phyloP scores from a whole-genome alignment of 2,113 vertebrate genomes.

The Neopipo cinnamomea region DNA sequence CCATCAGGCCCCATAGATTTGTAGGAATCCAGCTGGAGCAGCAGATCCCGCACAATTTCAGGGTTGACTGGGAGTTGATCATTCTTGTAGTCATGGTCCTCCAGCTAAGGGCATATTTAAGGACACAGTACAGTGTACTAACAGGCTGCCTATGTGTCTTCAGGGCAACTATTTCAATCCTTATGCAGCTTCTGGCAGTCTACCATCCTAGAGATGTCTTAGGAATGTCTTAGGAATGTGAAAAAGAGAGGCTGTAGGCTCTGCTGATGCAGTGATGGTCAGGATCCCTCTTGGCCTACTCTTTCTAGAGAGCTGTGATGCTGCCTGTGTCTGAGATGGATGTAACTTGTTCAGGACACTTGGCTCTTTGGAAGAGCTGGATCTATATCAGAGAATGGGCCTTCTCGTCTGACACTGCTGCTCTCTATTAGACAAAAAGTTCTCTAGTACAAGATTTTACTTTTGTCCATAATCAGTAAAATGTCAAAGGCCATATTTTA shows the following conservation, averaged over 20 bases:
- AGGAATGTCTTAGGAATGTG: not conserved
- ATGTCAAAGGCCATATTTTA: not conserved
- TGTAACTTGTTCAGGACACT: not conserved
- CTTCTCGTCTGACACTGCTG: accelerated
- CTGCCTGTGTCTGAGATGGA: not conserved
- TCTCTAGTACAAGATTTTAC: not conserved
- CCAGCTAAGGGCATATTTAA: not conserved
- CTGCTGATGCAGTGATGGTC: not conserved
- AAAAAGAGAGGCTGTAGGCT: not conserved
- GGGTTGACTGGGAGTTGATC: too few species aligned
- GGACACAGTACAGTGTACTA: not conserved
- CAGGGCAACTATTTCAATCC: not conserved
- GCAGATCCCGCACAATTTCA: too few species aligned
- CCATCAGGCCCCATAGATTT: too few species aligned
- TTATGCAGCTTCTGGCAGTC: not conserved
- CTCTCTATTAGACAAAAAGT: not conserved
- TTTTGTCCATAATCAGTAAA: not conserved
- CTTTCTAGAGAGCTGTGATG: not conserved
- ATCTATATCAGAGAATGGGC: not conserved
- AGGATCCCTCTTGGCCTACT: not conserved
- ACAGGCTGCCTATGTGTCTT: not conserved
- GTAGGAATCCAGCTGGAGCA: too few species aligned
- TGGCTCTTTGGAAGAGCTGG: not conserved
- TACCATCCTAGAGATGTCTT: not conserved
- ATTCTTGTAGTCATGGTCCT: too few species aligned